Evolutionary conservation across 2,888 invertebrate genomes (phyloP), one percentile per base, ranked within the genome.

Genomic region (Sarcophaga variegata): DNA sequence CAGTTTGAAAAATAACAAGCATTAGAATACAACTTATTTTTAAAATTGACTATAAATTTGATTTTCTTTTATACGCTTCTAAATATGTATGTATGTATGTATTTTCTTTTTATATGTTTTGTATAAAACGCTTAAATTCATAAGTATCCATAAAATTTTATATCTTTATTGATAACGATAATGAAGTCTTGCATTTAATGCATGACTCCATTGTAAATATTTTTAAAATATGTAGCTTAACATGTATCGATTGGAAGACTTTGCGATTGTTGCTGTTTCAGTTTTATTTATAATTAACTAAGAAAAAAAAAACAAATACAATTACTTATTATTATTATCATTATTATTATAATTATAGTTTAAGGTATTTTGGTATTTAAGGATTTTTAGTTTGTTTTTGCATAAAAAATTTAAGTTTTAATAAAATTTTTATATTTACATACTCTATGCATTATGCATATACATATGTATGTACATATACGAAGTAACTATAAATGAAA

Each of bases 211-310:
- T 17, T 14, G 76, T 82, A 37, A 37, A 37, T 64, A 12, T 60
- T 64, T 80, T 59, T 69, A 20, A 77, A 79, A 67, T 83, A 22
- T 22, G 22, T 22, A 54, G 11, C 27, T 22, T 60, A 37, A 37
- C 37, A 37, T 37, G 37, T 72, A 77, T 66, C 81, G 59, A 79
- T 74, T 88, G 89, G 89, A 89, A 89, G 89, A 88, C 89, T 82
- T 88, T 88, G 88, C 88, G 87, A 87, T 87, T 88, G 45, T 89
- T 89, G 89, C 88, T 88, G 89, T 87, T 86, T 66, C 63, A 37
- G 49, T 60, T 67, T 54, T 69, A 63, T 76, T 69, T 27, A 54
- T 49, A 49, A 59, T 64, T 64, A 25, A 64, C 54, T 54, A 78
- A 62, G 22, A 69, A 22, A 14, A 60, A 66, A 4, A 59, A 59